Evolutionary conservation across 2,797 vertebrate species (phyloP), one percentile per base, ranked within the genome.

Genomic region (Cygnus olor): DNA sequence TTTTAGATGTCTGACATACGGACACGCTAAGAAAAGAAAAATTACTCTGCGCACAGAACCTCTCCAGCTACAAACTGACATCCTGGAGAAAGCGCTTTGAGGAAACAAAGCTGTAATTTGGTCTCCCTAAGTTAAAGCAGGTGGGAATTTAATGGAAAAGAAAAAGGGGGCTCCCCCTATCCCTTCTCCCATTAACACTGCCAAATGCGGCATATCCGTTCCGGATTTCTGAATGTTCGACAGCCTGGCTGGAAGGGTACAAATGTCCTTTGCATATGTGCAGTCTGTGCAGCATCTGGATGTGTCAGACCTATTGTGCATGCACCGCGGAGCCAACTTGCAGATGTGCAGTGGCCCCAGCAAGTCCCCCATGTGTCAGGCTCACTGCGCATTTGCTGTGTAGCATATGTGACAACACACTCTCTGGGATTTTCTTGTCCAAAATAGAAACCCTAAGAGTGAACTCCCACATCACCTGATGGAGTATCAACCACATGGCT

Each of bases 261-360:
- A 90, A 95, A 92, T 78, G 90, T 89, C 79, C 92, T 89, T 45
- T 68, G 86, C 92, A 68, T 64, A 73, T 89, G 90, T 85, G 90
- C 90, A 85, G 70, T 30, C 88, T 97, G 92, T 82, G 84, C 84
- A 94, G 90, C 93, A 95, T 90, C 94, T 96, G 96, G 89, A 95
- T 58, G 68, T 85, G 93, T 78, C 92, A 95, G 81, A 68, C 44
- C 24, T 5, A 4, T 25, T 57, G 71, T 60, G 88, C 86, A 82
- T 49, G 60, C 86, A 61, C 57, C 34, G 36, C 0, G 0, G 42
- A 93, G 51, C 40, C 85, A 76, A 45, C 40, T 18, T 86, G 83
- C 93, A 93, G 90, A 94, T 61, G 88, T 80, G 92, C 84, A 61
- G 83, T 0, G 3, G 83, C 71, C 53, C 64, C 28, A n/a, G 78